These are phyloP conservation scores for Cactoblastis cactorum DNA, from an alignment of 2,888 invertebrate species.

Conservation along the genomic window DNA sequence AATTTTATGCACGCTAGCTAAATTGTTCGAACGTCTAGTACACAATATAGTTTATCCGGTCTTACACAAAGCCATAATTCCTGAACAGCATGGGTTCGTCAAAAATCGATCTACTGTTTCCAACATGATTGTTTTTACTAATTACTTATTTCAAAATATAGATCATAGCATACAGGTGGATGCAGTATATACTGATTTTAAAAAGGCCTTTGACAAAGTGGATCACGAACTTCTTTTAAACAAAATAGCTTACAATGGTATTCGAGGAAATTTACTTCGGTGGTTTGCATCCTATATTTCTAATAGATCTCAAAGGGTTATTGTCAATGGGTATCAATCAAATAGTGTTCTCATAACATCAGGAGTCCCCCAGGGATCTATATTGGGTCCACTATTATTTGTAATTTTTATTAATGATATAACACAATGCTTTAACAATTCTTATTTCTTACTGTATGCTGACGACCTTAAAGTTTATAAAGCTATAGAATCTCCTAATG, in stretches of 20 bases:
- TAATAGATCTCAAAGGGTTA: not conserved
- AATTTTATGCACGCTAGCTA: conserved; percentile 19
- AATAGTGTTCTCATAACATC: not conserved
- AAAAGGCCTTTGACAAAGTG: conserved; percentile 10
- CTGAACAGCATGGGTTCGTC: conserved; percentile 25
- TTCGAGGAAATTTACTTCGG: conserved; percentile 5
- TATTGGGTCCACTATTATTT: not conserved
- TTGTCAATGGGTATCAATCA: not conserved
- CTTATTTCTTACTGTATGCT: not conserved
- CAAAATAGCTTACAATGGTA: conserved; percentile 3
- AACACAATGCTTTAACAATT: not conserved
- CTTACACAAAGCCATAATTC: conserved; percentile 18
- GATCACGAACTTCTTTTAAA: conserved; percentile 3
- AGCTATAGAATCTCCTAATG: not conserved
- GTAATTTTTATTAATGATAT: conserved; percentile 9
- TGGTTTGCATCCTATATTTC: conserved; percentile 9
- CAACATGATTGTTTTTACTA: conserved; percentile 18
- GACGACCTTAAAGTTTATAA: conserved; percentile 5
- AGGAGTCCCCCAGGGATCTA: not conserved
- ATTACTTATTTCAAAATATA: conserved; percentile 11
- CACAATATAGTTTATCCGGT: conserved; percentile 19
- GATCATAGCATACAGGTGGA: conserved; percentile 9
- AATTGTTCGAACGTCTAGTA: conserved; percentile 22
- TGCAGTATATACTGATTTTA: conserved; percentile 8
- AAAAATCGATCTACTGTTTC: conserved; percentile 20